A percentile compares a stretch with the other conserved stretches of the same genome.
Evolutionary conservation across 2,113 vertebrate species (phyloP).

Genomic region (Melozone crissalis): DNA sequence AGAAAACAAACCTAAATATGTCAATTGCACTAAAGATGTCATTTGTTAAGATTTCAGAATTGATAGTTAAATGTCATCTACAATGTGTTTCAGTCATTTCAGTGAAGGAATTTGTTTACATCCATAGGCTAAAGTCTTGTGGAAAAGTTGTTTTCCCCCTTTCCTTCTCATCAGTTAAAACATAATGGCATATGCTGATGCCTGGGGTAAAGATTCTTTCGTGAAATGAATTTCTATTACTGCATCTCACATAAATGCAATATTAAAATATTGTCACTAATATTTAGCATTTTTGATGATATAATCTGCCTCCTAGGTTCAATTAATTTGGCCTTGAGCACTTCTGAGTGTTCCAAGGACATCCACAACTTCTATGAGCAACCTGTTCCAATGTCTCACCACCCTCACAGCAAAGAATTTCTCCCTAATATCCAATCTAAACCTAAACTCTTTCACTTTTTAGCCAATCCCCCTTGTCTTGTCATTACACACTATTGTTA

Average conservation of each 20-base stretch:
- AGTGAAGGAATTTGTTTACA: not conserved
- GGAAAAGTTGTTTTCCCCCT: not conserved
- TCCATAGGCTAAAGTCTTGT: not conserved
- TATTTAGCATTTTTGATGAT: not conserved
- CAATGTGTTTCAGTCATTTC: not conserved
- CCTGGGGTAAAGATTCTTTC: not conserved
- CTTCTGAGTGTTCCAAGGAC: not conserved
- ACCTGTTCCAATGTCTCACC: not conserved
- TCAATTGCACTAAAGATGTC: not conserved
- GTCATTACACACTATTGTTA: not conserved
- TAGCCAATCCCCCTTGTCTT: not conserved
- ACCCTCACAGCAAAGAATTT: not conserved
- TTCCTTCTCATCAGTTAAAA: not conserved
- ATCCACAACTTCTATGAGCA: not conserved
- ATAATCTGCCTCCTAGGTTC: not conserved
- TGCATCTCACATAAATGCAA: not conserved
- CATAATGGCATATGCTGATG: not conserved
- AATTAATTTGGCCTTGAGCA: not conserved
- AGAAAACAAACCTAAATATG: not conserved
- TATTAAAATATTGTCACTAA: not conserved
- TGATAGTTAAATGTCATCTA: not conserved
- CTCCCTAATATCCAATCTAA: not conserved
- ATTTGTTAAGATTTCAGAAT: not conserved
- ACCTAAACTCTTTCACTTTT: not conserved
- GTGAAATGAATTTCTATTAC: not conserved